These are phyloP conservation scores for Silurus aristotelis DNA, from an alignment of 2,797 vertebrate genomes.

Conservation along the genomic window DNA sequence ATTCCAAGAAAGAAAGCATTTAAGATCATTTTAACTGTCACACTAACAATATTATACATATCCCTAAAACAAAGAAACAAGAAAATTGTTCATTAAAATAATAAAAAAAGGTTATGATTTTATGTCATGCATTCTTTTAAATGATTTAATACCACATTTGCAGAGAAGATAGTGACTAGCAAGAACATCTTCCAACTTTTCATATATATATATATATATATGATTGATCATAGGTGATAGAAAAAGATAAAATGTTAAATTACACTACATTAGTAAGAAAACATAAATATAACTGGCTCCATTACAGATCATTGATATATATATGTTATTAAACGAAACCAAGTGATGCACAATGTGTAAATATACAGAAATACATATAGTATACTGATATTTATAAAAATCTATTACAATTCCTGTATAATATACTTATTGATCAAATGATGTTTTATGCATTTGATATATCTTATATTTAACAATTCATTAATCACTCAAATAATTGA, in stretches of 20 bases:
- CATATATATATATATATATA: not conserved
- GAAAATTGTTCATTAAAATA: not conserved
- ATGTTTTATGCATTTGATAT: too few relatives aligned
- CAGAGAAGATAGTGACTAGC: not conserved
- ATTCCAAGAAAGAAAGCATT: not conserved
- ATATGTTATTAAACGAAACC: not conserved
- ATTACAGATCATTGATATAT: not conserved
- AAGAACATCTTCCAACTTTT: not conserved
- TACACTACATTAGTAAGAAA: not conserved
- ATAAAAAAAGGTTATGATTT: not conserved
- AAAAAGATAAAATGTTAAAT: not conserved
- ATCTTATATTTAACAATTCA: too few relatives aligned
- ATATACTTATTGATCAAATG: not conserved
- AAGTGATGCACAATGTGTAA: too few relatives aligned
- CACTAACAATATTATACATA: not conserved
- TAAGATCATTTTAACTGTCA: not conserved
- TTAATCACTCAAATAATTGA: not conserved
- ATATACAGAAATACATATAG: not conserved
- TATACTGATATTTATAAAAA: not conserved
- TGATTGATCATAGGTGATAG: not conserved
- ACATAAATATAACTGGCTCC: not conserved
- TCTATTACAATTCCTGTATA: not conserved
- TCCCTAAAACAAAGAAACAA: not conserved
- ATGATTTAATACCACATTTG: not conserved
- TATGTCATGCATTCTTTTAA: not conserved